Conservation (phyloP, 2,797 vertebrate genomes). For the Halcyon leucocephala region DNA sequence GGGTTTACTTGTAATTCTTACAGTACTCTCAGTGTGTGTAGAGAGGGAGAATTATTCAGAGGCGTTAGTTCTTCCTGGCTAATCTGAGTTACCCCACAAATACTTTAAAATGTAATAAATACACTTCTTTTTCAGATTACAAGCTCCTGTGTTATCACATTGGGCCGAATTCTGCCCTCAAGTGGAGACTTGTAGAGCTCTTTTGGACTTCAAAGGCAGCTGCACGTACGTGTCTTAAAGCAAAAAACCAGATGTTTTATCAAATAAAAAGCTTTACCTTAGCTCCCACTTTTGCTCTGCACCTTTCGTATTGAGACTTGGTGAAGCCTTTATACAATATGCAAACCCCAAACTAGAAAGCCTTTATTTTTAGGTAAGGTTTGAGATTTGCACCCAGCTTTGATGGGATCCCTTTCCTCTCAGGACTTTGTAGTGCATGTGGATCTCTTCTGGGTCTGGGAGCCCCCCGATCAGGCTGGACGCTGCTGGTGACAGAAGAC, state of each 20-base stretch:
- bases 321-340: neutral
- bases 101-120: constrained; percentile 34
- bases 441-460: neutral
- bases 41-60: constrained; percentile 15
- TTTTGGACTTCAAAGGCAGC: constrained; percentile 59
- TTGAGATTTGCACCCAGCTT: neutral
- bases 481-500: neutral
- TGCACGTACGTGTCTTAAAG: constrained; percentile 25
- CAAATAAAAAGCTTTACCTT: constrained; percentile 13
- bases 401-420: neutral
- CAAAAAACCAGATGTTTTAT: constrained; percentile 29
- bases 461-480: neutral
- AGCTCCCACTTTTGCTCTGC: neutral
- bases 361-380: neutral
- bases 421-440: accelerated
- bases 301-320: neutral
- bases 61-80: neutral
- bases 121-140: neutral
- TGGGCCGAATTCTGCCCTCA: constrained; percentile 70
- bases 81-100: constrained; percentile 40
- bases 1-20: constrained; percentile 1
- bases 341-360: neutral
- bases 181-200: constrained; percentile 35
- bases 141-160: constrained; percentile 39
- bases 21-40: neutral